A percentile compares a stretch with the other conserved stretches of the same genome.
Evolutionary conservation across 2,797 vertebrate genomes (phyloP).

Genomic region (Acanthis flammea): DNA sequence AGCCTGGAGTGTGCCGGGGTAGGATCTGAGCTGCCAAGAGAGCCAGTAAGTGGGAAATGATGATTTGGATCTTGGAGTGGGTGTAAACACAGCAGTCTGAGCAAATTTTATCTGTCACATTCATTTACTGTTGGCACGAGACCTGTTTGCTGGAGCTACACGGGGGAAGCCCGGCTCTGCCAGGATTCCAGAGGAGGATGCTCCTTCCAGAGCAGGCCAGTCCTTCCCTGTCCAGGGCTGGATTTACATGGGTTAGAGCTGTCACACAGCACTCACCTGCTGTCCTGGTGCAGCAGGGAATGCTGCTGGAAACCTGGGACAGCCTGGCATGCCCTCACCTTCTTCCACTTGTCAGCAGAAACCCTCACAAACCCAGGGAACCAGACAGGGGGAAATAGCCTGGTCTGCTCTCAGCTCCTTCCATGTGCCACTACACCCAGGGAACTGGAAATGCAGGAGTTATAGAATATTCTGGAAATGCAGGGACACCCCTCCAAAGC

Average conservation of each 20-base stretch:
- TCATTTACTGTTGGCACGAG: slow-evolving; percentile 46
- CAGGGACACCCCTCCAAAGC: neutral
- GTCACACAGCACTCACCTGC: neutral
- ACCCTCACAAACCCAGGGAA: neutral
- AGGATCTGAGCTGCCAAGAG: slow-evolving; percentile 57
- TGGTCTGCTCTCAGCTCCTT: neutral
- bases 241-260: neutral
- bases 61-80: slow-evolving; percentile 54
- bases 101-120: slow-evolving; percentile 66
- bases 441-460: neutral
- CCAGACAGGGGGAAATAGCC: neutral
- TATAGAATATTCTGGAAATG: neutral
- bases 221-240: slow-evolving; percentile 27
- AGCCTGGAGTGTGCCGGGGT: slow-evolving; percentile 27
- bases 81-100: slow-evolving; percentile 66
- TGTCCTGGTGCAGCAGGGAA: neutral
- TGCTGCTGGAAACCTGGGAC: neutral
- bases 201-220: neutral
- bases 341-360: neutral
- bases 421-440: neutral
- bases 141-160: neutral
- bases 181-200: slow-evolving; percentile 31
- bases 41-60: slow-evolving; percentile 52
- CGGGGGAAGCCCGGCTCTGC: slow-evolving; percentile 7
- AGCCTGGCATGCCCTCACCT: neutral